Conservation (phyloP, 92 coral and sea anemone species). For the Chrysogorgia sp. region DNA sequence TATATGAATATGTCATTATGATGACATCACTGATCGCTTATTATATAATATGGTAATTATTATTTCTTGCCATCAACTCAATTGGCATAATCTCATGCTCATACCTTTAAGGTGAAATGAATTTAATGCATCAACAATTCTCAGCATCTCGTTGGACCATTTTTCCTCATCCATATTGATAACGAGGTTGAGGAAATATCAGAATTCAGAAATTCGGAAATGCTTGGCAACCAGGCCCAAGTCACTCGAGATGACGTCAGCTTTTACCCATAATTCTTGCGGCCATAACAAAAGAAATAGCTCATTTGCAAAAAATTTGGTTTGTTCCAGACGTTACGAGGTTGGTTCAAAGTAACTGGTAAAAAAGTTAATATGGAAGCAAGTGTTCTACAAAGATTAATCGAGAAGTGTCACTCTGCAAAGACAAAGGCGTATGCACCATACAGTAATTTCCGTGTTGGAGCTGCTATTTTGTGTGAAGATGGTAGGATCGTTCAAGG, state of each 20-base stretch:
- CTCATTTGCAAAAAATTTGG: too few relatives aligned
- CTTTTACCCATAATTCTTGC: too few relatives aligned
- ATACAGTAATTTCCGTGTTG: constrained; percentile 97
- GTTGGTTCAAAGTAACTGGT: neutral
- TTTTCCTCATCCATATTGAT: constrained; percentile 10
- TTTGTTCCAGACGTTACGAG: neutral
- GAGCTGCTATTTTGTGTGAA: constrained; percentile 85
- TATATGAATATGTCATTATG: too few relatives aligned
- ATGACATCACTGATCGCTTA: too few relatives aligned
- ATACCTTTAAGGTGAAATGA: constrained; percentile 30
- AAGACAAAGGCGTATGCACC: constrained; percentile 86
- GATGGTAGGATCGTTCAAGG: constrained; percentile 78
- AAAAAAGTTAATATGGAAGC: neutral
- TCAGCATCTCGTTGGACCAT: constrained; percentile 34
- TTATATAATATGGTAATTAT: too few relatives aligned
- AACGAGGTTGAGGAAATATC: too few relatives aligned
- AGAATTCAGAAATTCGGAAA: neutral
- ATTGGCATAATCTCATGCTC: too few relatives aligned
- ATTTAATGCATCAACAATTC: constrained; percentile 27
- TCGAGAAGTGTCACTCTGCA: constrained; percentile 68
- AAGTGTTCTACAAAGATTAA: constrained; percentile 11
- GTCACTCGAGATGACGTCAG: neutral
- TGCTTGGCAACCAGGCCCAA: neutral
- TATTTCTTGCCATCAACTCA: too few relatives aligned
- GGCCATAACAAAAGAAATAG: too few relatives aligned